Conservation (phyloP, 2,888 invertebrate genomes). For the Drosophila ezoana region DNA sequence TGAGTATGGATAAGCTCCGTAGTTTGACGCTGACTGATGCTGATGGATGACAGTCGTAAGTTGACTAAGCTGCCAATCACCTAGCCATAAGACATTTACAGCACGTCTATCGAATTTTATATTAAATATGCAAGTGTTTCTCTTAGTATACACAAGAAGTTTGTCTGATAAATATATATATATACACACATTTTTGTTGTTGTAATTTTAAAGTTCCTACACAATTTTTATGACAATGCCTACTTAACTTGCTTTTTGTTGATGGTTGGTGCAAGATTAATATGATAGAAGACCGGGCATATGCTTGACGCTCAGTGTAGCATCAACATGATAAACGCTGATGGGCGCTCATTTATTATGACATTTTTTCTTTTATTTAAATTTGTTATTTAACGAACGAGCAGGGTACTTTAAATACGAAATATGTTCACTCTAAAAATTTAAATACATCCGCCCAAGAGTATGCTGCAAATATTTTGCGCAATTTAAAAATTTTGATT, state of each 20-base stretch:
- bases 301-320: not conserved
- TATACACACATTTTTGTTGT: too few relatives aligned
- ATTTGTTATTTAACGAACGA: not conserved
- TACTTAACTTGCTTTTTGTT: not conserved
- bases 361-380: not conserved
- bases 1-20: slow-evolving; percentile 24
- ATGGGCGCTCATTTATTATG: not conserved
- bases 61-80: slow-evolving; percentile 31
- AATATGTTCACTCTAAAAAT: slow-evolving; percentile 32
- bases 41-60: slow-evolving; percentile 57
- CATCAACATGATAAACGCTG: not conserved
- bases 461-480: slow-evolving; percentile 30
- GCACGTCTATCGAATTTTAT: slow-evolving; percentile 10
- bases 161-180: too few relatives aligned
- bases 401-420: not conserved
- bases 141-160: not conserved
- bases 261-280: not conserved
- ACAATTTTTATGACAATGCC: not conserved
- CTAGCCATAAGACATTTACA: slow-evolving; percentile 14
- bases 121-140: slow-evolving; percentile 12
- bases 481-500: slow-evolving; percentile 3
- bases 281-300: not conserved
- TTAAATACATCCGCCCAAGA: slow-evolving; percentile 25
- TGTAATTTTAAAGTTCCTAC: not conserved
- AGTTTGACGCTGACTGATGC: slow-evolving; percentile 54